Base-by-base conservation (phyloP, 2,797 vertebrate species). In the Tangara arthus region DNA sequence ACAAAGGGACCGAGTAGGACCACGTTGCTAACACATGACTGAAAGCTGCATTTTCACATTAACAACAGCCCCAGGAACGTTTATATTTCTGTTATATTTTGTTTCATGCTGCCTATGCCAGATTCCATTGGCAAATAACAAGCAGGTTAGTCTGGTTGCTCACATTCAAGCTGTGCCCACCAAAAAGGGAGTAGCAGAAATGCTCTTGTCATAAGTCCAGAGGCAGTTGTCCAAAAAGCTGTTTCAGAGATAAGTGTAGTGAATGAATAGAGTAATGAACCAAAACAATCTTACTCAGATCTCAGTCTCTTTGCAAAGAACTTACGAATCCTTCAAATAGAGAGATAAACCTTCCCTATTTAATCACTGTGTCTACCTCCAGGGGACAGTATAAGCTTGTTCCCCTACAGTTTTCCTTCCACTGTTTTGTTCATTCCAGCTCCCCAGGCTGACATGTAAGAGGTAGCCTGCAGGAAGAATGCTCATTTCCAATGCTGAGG, bases 361-460 rank as follows among this genome's bases (percentile, higher is more conserved):
- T 66, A 72, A 66, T 93, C 83, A 72, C 53, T 30, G 14, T 16
- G 47, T 88, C 87, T 27, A 88, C 94, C 95, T 96, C 80, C 91
- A 94, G 94, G 89, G 93, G 91, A 94, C 96, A 94, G 93, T 53
- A 87, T 69, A 94, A 80, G 77, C 93, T 88, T 93, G 73, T 30
- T 95, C 85, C 93, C 80, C 77, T 66, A 32, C 37, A 24, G 49
- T 69, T 80, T 72, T 86, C 30, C 49, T 86, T 60, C 55, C 70
- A 46, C 39, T 53, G 26, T 34, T 86, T 71, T 86, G n/a, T 44
- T 88, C 27, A 49, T 22, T 86, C 22, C 30, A 73, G 27, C 18
- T 93, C 30, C 59, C 18, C 20, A 63, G 20, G 49, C 63, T 60
- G 70, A 76, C 6, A 46, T 20, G 7, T 24, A 32, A 88, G 49